Percentiles rank a stretch among this genome's conserved stretches.
Conservation (phyloP, 2,797 vertebrate species). For the Hafferia zeledoni region DNA sequence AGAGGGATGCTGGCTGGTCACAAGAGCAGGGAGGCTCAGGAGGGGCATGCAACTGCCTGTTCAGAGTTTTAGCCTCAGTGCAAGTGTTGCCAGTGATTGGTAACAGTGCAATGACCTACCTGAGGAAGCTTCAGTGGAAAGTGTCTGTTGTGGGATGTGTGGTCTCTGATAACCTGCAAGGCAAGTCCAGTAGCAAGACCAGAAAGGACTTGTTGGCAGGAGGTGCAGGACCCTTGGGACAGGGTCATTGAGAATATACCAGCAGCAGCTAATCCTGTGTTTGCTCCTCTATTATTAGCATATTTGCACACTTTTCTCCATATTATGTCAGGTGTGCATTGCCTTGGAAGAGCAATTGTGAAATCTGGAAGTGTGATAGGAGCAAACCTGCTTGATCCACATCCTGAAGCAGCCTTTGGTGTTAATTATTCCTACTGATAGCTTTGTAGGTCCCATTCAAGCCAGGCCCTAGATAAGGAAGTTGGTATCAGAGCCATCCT, state of each 20-base stretch:
- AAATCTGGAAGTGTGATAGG: neutral
- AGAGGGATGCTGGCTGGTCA: neutral
- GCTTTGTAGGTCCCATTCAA: neutral
- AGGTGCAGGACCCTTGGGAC: neutral
- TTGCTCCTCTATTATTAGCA: neutral
- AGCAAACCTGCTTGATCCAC: neutral
- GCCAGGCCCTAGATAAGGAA: neutral
- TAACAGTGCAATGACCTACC: neutral
- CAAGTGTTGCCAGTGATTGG: neutral
- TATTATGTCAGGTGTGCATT: neutral
- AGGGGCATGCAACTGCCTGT: rapidly evolving
- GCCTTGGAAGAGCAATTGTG: neutral
- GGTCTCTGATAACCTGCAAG: neutral
- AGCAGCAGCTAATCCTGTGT: neutral
- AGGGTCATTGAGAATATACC: rapidly evolving
- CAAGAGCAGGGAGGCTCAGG: neutral
- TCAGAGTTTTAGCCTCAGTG: neutral
- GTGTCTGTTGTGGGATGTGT: rapidly evolving
- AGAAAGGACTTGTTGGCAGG: neutral
- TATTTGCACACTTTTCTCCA: neutral
- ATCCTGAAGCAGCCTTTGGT: neutral
- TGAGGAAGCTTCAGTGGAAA: neutral
- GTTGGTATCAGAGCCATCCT: neutral
- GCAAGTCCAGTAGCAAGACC: neutral
- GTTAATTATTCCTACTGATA: neutral